Base-by-base conservation (phyloP, 2,797 vertebrate genomes). In the Phyllotis vaccarum region DNA sequence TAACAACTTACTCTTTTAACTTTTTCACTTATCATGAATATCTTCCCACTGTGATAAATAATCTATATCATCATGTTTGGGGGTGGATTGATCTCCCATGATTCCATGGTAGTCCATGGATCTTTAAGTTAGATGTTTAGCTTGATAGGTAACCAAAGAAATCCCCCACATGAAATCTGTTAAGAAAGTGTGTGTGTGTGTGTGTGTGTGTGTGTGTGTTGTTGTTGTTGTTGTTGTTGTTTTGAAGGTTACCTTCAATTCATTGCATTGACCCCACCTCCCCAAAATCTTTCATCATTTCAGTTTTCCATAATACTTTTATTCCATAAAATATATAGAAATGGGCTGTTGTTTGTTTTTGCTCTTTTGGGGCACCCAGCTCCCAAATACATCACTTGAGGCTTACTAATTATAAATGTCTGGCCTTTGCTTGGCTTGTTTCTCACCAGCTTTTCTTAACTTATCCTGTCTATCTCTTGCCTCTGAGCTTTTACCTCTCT, bases 311-410 rank as follows among this genome's bases (percentile, higher is more conserved):
- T 8, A 49, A 31, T 17, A 43, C 31, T 93, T 95, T 80, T 34
- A 80, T 16, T 70, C 9, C 27, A 86, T 64, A 86, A 89, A 79
- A 75, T 88, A 80, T 58, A 90, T 87, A 31, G 46, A 95, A 85
- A 54, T 46, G 5, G 21, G 40, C 46, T 49, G 46, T 49, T 49
- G 9, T 49, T 49, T 49, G 46, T 49, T 49, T 49, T 49, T 49
- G 46, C 46, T 49, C 46, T 49, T 49, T 49, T 9, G 9, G 46
- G 46, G 46, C 46, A 49, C 46, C 46, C 46, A 49, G 46, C 9
- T 49, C 46, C 46, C 46, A 49, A 49, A 49, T 49, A 49, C 46
- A 49, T 5, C 46, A 49, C n/a, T n/a, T n/a, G n/a, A n/a, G n/a
- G n/a, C n/a, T n/a, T n/a, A n/a, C n/a, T n/a, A n/a, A n/a, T n/a